phyloP scores from a whole-genome alignment of 2,888 invertebrate genomes.

The Scrobipalpa costella region DNA sequence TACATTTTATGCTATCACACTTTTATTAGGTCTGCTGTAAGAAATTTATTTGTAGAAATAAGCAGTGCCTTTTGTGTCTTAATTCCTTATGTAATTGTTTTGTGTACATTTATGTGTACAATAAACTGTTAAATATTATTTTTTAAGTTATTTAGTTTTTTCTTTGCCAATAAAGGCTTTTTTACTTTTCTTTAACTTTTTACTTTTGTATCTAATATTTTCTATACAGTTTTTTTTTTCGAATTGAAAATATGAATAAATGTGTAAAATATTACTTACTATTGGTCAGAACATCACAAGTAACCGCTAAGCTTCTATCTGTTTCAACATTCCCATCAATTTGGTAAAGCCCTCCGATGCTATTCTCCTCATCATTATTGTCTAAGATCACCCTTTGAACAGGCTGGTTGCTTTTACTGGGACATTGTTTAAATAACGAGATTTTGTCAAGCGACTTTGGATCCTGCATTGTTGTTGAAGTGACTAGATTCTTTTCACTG shows the following conservation, averaged over 20 bases:
- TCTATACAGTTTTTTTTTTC: background rate
- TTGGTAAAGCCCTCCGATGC: slow-evolving; percentile 28
- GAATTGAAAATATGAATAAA: background rate
- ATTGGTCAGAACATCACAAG: slow-evolving; percentile 25
- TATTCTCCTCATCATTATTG: background rate
- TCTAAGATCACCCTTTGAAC: background rate
- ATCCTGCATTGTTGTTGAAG: slow-evolving; percentile 31
- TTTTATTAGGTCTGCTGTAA: no score
- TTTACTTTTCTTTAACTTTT: no score
- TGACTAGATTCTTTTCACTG: slow-evolving; percentile 36
- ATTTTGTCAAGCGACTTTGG: slow-evolving; percentile 18
- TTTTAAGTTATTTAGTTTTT: no score
- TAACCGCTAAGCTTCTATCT: background rate
- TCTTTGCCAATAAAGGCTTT: no score
- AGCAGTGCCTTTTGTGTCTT: no score
- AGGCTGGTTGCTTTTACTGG: background rate
- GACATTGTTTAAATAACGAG: background rate
- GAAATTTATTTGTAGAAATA: no score
- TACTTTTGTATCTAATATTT: no score
- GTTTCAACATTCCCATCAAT: slow-evolving; percentile 33
- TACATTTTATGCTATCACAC: no score
- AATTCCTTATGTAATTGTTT: no score
- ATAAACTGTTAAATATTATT: no score
- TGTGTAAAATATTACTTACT: slow-evolving; percentile 30
- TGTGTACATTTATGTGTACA: no score